Percentiles rank a stretch among this genome's conserved stretches.
These are phyloP conservation scores for Netelia fuscicornis DNA, from an alignment of 2,888 invertebrate genomes.

Conservation along the genomic window DNA sequence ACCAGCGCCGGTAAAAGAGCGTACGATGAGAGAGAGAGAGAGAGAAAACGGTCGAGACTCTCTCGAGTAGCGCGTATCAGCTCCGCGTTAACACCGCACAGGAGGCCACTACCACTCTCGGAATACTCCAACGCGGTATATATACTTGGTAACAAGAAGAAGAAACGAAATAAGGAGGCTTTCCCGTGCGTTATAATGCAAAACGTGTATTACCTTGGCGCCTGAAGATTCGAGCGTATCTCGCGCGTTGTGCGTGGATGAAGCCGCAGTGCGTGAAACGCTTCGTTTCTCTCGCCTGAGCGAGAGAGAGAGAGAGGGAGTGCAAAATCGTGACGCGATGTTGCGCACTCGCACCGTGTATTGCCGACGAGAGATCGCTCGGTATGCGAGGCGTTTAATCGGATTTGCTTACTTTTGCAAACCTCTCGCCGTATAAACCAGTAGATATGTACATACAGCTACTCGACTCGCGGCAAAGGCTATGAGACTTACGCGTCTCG, in stretches of 20 bases:
- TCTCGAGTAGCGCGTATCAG: constrained; percentile 41
- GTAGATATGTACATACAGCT: constrained; percentile 9
- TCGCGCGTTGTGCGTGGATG: background rate
- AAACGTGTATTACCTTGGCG: constrained; percentile 57
- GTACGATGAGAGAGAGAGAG: constrained; percentile 2
- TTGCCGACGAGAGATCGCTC: constrained; percentile 19
- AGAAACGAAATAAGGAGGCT: constrained; percentile 11
- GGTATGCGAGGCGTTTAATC: constrained; percentile 69
- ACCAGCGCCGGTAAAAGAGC: background rate
- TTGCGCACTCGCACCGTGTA: constrained; percentile 13
- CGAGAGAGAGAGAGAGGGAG: background rate
- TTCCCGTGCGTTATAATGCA: constrained; percentile 49
- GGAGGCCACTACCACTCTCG: constrained; percentile 11
- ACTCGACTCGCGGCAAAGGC: constrained; percentile 1
- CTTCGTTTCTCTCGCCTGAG: background rate
- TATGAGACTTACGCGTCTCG: constrained; percentile 29
- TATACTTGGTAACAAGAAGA: constrained; percentile 7
- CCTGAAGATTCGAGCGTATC: constrained; percentile 51
- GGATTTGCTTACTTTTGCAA: constrained; percentile 68
- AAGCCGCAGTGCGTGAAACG: constrained; percentile 30
- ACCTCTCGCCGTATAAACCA: constrained; percentile 36
- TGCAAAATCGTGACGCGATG: constrained; percentile 17
- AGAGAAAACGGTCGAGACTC: constrained; percentile 27
- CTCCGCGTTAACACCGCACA: constrained; percentile 57
- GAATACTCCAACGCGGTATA: background rate